Conservation (phyloP, 1,140 invertebrate species). For the Temnothorax curvispinosus region DNA sequence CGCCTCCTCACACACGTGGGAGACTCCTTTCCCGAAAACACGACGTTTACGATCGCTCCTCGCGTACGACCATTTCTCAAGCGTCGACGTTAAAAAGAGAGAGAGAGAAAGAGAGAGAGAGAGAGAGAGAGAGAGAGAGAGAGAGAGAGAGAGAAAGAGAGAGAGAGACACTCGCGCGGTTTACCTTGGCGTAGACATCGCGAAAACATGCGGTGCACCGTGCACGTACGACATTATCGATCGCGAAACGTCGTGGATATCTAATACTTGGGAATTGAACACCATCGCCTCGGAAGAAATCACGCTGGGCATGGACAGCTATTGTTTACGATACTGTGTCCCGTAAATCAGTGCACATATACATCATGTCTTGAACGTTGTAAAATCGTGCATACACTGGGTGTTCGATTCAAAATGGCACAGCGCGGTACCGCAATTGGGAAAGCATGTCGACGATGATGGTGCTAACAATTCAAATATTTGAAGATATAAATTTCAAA, state of each 20-base stretch:
- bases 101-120: background rate
- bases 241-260: constrained; percentile 11
- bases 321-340: constrained; percentile 14
- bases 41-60: constrained; percentile 52
- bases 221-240: constrained; percentile 31
- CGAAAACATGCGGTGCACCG: constrained; percentile 35
- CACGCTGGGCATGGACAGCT: constrained; percentile 22
- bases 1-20: background rate
- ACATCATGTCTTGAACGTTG: background rate
- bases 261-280: constrained; percentile 15
- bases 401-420: background rate
- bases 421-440: background rate
- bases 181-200: constrained; percentile 45
- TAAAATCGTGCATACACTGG: background rate
- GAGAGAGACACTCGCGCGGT: background rate
- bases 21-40: constrained; percentile 31
- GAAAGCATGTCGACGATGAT: background rate
- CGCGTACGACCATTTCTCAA: constrained; percentile 51
- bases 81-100: constrained; percentile 22
- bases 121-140: background rate
- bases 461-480: background rate
- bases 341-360: background rate
- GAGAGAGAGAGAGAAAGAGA: constrained; percentile 5
- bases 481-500: background rate
- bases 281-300: constrained; percentile 22